A percentile compares a stretch with the other conserved stretches of the same genome.
Evolutionary conservation across 2,113 vertebrate species (phyloP).

Genomic region (Corvus cornix): DNA sequence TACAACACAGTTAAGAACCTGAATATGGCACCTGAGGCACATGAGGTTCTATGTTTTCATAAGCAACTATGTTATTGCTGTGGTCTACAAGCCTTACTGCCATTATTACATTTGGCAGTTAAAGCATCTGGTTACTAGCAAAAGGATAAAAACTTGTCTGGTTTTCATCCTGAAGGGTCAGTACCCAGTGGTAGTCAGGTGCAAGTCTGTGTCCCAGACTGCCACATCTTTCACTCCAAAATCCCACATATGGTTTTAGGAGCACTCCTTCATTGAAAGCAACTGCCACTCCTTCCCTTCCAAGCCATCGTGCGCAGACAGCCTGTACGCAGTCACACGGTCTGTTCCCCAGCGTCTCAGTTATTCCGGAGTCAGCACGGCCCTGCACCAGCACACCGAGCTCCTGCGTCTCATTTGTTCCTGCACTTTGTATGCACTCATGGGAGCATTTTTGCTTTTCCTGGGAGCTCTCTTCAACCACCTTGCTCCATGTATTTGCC

Average conservation of each 20-base stretch:
- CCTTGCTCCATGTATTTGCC: neutral
- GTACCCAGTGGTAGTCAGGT: neutral
- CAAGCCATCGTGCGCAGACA: neutral
- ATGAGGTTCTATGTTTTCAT: slow-evolving; percentile 6
- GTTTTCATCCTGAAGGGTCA: neutral
- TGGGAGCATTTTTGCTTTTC: neutral
- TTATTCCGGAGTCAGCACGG: neutral
- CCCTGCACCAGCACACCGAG: neutral
- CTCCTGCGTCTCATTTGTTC: neutral
- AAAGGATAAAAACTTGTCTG: neutral
- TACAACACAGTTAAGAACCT: neutral
- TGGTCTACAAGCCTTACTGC: neutral
- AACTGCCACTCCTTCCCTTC: neutral
- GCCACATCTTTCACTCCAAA: neutral
- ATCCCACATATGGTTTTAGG: neutral
- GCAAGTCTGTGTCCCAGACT: neutral
- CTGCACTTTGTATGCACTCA: accelerated
- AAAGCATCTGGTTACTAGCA: neutral
- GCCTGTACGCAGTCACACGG: accelerated
- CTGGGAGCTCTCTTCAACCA: neutral
- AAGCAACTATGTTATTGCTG: neutral
- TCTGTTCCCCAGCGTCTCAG: neutral
- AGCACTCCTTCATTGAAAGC: neutral
- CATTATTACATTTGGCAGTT: neutral
- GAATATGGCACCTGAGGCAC: neutral